Conservation (phyloP, 2,113 vertebrate genomes). For the Cebidichthys violaceus region DNA sequence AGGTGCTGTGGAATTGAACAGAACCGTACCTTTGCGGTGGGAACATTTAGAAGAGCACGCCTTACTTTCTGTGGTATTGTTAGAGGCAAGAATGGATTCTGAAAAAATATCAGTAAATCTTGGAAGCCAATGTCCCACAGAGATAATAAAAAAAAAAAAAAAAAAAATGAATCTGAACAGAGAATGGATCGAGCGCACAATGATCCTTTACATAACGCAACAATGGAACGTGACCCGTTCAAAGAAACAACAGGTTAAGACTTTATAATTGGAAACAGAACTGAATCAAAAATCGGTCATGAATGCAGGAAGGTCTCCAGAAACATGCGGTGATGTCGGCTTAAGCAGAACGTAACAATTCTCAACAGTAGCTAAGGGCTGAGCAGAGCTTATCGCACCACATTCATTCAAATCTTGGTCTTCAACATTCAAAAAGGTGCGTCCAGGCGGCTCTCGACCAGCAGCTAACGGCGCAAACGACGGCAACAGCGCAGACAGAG, state of each 20-base stretch:
- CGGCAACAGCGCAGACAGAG: too few relatives aligned
- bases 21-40: background rate
- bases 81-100: slow-evolving; percentile 3
- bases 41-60: background rate
- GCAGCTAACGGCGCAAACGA: background rate
- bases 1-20: background rate
- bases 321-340: background rate
- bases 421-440: background rate
- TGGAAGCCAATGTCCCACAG: background rate
- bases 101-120: background rate
- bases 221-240: background rate
- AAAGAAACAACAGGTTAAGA: background rate
- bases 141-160: background rate
- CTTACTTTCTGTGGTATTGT: background rate
- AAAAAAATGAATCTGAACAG: background rate
- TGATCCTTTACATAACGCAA: background rate
- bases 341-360: background rate
- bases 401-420: background rate
- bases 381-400: background rate
- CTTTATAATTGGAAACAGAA: background rate
- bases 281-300: background rate
- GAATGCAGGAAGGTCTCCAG: background rate
- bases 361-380: background rate
- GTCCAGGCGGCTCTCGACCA: background rate
- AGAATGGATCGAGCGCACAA: background rate